Evolutionary conservation across 2,113 vertebrate species (phyloP), one percentile per base, ranked within the genome.

Genomic region (Ctenomys sociabilis): DNA sequence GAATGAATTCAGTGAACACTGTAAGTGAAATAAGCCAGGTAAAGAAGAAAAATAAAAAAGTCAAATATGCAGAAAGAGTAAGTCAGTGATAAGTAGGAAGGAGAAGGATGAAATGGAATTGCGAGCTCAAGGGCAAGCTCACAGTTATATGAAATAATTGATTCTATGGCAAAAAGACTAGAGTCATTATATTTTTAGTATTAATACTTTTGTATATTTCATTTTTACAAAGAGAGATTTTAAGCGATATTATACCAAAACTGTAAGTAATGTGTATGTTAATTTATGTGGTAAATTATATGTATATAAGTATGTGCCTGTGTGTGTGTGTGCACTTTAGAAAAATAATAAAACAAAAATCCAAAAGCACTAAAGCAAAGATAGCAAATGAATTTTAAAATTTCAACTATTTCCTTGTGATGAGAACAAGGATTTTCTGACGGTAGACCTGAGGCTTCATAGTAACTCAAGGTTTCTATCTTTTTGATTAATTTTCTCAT

Each of bases 301-400:
- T 70, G 5, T 16, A 87, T 19, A 57, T 43, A 70, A 19, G 28
- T 10, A 37, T 49, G 49, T 49, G 49, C 2, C 9, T 49, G 49
- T 49, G 49, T 49, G 10, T 49, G 49, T 11, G 37, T 73, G 1
- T 24, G 40, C 3, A 24, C 16, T 1, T 32, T 37, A 17, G 35
- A 70, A 52, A 59, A 45, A 91, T 3, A 83, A 73, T 35, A 57
- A 64, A 84, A 63, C 70, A 88, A 92, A 86, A 86, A 24, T 13
- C 13, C 57, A 43, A 82, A 86, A 75, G 12, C n/a, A 90, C 57
- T 83, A 63, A 75, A 61, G 21, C 2, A 73, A 89, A 90, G 26
- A n/a, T 13, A 83, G 17, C 1, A 75, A 52, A 85, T 59, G 63
- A 83, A 92, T 61, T 68, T 68, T 68, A 1, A 90, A 89, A 83